phyloP scores from a whole-genome alignment of 2,888 invertebrate genomes.

The Latrodectus hesperus region DNA sequence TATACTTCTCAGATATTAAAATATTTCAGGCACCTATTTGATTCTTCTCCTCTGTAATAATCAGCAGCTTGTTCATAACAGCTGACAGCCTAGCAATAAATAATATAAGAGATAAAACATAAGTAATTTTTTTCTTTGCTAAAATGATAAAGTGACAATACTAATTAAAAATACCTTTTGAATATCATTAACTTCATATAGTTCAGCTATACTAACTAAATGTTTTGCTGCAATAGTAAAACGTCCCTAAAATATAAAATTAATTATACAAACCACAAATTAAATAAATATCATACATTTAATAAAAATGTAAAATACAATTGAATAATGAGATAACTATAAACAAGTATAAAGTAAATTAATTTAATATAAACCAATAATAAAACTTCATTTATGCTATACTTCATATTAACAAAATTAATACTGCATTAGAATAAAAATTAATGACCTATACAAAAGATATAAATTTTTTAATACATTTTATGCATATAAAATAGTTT shows the following conservation, averaged over 20 bases:
- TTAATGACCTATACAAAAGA: too few species aligned
- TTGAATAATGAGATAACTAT: not conserved
- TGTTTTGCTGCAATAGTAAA: conserved; percentile 99
- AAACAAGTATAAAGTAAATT: not conserved
- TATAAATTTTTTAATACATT: too few species aligned
- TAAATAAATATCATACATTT: not conserved
- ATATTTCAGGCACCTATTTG: conserved; percentile 79
- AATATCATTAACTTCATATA: conserved; percentile 94
- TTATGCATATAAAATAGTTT: too few species aligned
- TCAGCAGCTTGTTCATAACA: conserved; percentile 99
- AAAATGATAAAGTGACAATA: not conserved
- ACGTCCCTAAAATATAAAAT: conserved; percentile 80
- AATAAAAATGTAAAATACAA: not conserved
- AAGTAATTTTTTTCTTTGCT: not conserved
- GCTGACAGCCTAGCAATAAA: conserved; percentile 81
- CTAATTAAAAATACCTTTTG: conserved; percentile 78
- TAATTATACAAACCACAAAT: too few species aligned
- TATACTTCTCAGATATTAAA: too few species aligned
- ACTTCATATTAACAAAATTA: not conserved
- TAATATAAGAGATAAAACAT: not conserved
- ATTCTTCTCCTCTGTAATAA: conserved; percentile 98
- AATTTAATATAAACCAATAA: not conserved
- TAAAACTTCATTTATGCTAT: not conserved
- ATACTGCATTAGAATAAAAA: too few species aligned
- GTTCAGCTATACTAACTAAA: conserved; percentile 93